phyloP scores from a whole-genome alignment of 2,797 vertebrate species.

The Mareca strepera region DNA sequence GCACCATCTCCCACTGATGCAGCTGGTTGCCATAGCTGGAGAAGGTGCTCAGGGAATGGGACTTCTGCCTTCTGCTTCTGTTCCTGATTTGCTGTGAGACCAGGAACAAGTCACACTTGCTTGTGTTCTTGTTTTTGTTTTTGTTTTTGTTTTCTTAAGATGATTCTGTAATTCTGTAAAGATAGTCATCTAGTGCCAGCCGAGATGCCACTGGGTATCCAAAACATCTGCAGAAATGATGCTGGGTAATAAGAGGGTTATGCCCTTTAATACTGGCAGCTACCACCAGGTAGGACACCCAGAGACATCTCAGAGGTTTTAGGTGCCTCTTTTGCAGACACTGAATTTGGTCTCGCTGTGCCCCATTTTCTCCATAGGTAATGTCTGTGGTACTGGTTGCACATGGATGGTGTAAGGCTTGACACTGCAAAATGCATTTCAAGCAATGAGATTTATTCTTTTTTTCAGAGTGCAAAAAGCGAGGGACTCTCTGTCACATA shows the following conservation, averaged over 20 bases:
- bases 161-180: background rate
- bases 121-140: background rate
- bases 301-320: background rate
- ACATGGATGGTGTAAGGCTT: background rate
- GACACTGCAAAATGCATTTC: background rate
- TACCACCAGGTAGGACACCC: background rate
- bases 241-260: background rate
- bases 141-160: no score
- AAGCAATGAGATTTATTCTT: background rate
- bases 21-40: background rate
- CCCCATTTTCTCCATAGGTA: background rate
- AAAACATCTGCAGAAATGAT: background rate
- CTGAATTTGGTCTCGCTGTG: background rate
- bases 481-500: background rate
- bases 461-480: background rate
- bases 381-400: background rate
- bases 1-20: rapidly evolving
- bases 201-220: background rate
- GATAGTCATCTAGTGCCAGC: background rate
- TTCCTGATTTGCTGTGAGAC: background rate
- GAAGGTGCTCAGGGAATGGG: background rate
- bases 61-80: background rate
- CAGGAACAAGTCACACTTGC: background rate
- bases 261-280: background rate
- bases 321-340: background rate